Evolutionary conservation across 2,113 vertebrate species (phyloP).

Genomic region (Lepus americanus): DNA sequence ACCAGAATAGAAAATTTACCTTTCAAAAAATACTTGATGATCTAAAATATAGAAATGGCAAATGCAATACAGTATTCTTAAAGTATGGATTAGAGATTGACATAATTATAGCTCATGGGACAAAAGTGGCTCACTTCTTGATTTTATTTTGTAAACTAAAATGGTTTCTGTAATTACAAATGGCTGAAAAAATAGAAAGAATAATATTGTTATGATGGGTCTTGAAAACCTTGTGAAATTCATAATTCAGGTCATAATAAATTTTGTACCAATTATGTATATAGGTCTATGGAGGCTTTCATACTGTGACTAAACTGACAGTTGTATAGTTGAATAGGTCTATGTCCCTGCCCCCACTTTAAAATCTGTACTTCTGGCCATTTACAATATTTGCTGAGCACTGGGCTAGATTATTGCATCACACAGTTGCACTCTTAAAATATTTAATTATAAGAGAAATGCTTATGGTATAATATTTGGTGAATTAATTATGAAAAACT

Average conservation of each 20-base stretch:
- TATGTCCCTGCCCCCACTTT: neutral
- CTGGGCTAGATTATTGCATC: neutral
- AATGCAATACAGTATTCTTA: neutral
- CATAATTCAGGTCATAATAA: neutral
- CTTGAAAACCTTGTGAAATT: neutral
- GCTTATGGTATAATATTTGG: neutral
- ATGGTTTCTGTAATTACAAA: neutral
- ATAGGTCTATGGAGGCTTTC: neutral
- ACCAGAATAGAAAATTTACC: neutral
- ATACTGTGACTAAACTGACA: neutral
- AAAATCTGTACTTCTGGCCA: neutral
- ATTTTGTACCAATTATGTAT: neutral
- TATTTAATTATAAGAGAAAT: neutral
- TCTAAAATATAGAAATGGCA: neutral
- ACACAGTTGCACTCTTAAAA: neutral
- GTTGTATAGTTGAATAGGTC: neutral
- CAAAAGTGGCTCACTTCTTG: neutral
- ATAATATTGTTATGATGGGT: neutral
- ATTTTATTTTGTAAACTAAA: conserved; percentile 3
- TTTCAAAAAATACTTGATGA: neutral
- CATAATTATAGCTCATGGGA: no score
- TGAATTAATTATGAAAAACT: neutral
- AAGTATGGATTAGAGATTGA: neutral
- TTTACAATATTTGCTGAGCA: neutral
- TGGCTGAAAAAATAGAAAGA: neutral